Base-by-base conservation (phyloP, 2,797 vertebrate genomes). In the Tenualosa thibaudeaui region DNA sequence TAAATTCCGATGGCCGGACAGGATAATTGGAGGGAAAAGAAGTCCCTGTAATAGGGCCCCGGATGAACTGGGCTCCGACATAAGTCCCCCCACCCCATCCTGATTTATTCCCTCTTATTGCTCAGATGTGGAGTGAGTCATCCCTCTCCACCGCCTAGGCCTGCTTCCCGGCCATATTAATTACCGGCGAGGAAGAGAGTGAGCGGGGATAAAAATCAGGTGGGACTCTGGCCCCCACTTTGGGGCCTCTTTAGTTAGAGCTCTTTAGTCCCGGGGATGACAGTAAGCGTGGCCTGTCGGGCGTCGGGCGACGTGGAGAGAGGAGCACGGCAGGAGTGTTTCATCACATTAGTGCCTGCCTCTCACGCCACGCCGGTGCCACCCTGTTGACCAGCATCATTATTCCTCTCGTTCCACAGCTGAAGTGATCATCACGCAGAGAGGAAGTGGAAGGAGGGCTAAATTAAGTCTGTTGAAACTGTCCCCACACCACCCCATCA, bases 1-100 rank as follows among this genome's bases (percentile, higher is more conserved):
- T 96, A 95, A 95, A 96, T 95, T 95, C 93, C 88, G 89, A 90
- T 85, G 91, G 90, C 88, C 90, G 93, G 95, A 95, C 94, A 95
- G 94, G 90, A 93, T 95, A 95, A 95, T 95, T 94, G 95, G 93
- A 94, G 89, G 85, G 86, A 85, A 84, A 89, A 86, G 85, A 87
- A 87, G 92, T 93, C 91, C 91, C 85, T 53, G 92, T 95, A 94
- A 95, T 94, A 93, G 92, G 93, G 91, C 90, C 87, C 90, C 90
- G 85, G 90, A 89, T 93, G 93, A 95, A 92, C 92, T 89, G 89
- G 92, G 93, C 93, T 92, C 92, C 92, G 91, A 91, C 78, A 94
- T 92, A 93, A 91, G 92, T 91, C 90, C 91, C 91, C 82, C 83
- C 10, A 10, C 62, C 62, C 68, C 37, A 19, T 56, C 43, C 26